Evolutionary conservation across 2,113 vertebrate genomes (phyloP), one percentile per base, ranked within the genome.

Genomic region (Periophthalmus modestus): DNA sequence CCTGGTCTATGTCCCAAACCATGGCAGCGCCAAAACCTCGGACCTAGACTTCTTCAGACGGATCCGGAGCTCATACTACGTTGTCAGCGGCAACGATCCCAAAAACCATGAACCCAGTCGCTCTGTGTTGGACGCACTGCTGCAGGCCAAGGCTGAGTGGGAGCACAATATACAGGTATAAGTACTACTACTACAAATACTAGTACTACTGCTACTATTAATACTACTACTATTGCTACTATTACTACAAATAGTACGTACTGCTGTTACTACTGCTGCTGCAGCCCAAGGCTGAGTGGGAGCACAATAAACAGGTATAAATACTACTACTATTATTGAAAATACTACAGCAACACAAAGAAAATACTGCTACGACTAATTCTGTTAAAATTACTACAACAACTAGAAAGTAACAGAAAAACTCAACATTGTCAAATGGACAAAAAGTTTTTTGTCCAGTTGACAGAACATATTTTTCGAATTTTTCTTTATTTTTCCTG

Each of bases 91-190:
- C 48, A 98, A 99, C 1, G 98, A 99, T 50, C 93, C 96, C 0
- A 88, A 93, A 78, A 96, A 96, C 0, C 97, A 96, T 6, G 97
- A 99, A 72, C 98, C 98, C 0, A 97, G 96, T 83, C 95, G 97
- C 4, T 92, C 95, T 0, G 97, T 99, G 82, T 79, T 99, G 85
- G 97, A 99, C 50, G 95, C 97, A 0, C 92, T 99, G 68, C 92
- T 99, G 87, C 97, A 99, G 71, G 98, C 95, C 74, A 99, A 99
- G 88, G 90, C 97, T 78, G 96, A 98, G 77, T 99, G 98, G 98
- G 97, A 96, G 69, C 95, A 96, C 87, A 99, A 98, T 82, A 89
- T 96, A 75, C 98, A 98, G 96, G 98, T 99, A 65, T 13, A 5
- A 33, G 0, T 16, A 24, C 58, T 28, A 61, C 19, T 10, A 21